Conservation (phyloP, 2,888 invertebrate species). For the Drosophila rubida region DNA sequence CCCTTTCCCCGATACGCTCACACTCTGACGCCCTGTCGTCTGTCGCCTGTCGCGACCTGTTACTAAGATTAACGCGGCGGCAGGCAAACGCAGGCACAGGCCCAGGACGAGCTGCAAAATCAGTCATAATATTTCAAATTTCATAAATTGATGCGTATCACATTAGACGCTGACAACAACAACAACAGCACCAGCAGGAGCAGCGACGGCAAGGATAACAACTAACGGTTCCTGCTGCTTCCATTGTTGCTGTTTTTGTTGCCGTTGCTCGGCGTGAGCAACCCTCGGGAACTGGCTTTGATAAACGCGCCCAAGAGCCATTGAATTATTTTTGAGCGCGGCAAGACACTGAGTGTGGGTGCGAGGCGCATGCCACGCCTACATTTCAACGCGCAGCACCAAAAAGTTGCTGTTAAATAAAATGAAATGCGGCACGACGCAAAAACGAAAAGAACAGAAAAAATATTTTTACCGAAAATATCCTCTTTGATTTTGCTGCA, state of each 20-base stretch:
- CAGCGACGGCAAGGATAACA: slow-evolving; percentile 27
- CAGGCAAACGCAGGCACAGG: not conserved
- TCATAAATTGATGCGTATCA: slow-evolving; percentile 81
- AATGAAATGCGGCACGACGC: slow-evolving; percentile 17
- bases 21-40: slow-evolving; percentile 1
- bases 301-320: slow-evolving; percentile 64
- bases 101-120: slow-evolving; percentile 57
- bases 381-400: slow-evolving; percentile 56
- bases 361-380: slow-evolving; percentile 48
- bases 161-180: slow-evolving; percentile 57
- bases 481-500: slow-evolving; percentile 69
- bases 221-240: slow-evolving; percentile 44
- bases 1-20: not conserved
- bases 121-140: slow-evolving; percentile 82
- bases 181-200: slow-evolving; percentile 13
- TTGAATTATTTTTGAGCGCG: slow-evolving; percentile 49
- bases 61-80: slow-evolving; percentile 67
- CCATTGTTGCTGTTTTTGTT: slow-evolving; percentile 18
- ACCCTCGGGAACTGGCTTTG: slow-evolving; percentile 68
- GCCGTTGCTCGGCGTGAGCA: slow-evolving; percentile 37
- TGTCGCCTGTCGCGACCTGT: slow-evolving; percentile 60
- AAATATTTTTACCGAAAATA: slow-evolving; percentile 31
- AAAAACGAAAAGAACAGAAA: slow-evolving; percentile 3
- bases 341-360: slow-evolving; percentile 1
- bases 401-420: slow-evolving; percentile 50